Evolutionary conservation across 2,888 invertebrate genomes (phyloP).

Genomic region (Nasonovia ribisnigri): DNA sequence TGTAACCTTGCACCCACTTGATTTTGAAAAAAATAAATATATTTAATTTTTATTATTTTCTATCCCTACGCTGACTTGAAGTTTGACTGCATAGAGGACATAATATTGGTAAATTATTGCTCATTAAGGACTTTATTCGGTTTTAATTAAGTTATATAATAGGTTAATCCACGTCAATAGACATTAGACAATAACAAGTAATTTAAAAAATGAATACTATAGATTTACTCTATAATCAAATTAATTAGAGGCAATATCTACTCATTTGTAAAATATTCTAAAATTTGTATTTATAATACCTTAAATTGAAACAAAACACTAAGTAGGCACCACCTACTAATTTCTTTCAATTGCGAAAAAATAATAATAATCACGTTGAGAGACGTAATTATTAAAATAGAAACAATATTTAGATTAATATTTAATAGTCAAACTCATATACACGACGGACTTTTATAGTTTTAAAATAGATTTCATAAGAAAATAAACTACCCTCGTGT

Average conservation of each 20-base stretch:
- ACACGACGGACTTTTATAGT: background rate
- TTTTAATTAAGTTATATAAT: background rate
- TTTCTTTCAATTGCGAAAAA: background rate
- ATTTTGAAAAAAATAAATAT: conserved; percentile 12
- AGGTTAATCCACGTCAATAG: background rate
- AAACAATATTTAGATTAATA: background rate
- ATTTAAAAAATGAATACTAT: background rate
- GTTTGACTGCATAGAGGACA: background rate
- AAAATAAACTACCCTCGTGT: background rate
- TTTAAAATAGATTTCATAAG: background rate
- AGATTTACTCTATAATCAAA: background rate
- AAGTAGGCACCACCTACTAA: background rate
- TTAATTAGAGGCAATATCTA: background rate
- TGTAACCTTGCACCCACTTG: background rate
- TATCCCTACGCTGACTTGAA: background rate
- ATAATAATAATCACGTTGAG: background rate
- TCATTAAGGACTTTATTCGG: background rate
- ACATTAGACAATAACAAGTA: background rate
- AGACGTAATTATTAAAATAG: background rate
- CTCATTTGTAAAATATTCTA: background rate
- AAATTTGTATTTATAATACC: background rate
- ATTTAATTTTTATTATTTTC: background rate
- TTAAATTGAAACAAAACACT: background rate
- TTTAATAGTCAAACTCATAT: background rate
- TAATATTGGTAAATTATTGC: background rate